Conservation (phyloP, 1,140 invertebrate genomes). For the Hypsibius dujardini region DNA sequence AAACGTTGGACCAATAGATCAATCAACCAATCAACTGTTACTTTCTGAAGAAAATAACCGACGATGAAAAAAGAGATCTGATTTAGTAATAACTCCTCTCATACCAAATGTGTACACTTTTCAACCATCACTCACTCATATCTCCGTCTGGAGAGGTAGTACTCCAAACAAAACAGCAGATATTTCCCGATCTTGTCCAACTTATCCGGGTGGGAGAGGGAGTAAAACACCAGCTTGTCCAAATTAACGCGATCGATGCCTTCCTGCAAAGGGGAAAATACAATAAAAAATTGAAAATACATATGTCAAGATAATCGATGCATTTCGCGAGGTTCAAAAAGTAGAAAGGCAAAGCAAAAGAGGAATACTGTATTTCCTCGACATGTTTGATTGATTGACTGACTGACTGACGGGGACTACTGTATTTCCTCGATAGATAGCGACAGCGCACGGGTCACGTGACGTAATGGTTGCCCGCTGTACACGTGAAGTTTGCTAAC, state of each 20-base stretch:
- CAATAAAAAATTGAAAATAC: slow-evolving; percentile 17
- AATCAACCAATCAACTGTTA: too few relatives aligned
- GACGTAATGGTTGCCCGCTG: too few relatives aligned
- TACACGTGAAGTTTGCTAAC: too few relatives aligned
- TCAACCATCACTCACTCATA: slow-evolving; percentile 40
- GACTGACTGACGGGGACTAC: too few relatives aligned
- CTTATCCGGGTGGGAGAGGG: slow-evolving; percentile 87
- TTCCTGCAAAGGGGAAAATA: slow-evolving; percentile 47
- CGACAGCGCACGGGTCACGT: too few relatives aligned
- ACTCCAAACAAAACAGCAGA: slow-evolving; percentile 38
- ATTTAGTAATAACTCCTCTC: too few relatives aligned
- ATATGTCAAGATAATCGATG: slow-evolving; percentile 19
- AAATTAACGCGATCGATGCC: slow-evolving; percentile 90
- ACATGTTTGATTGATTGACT: too few relatives aligned
- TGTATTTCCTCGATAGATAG: too few relatives aligned
- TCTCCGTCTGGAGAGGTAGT: slow-evolving; percentile 59
- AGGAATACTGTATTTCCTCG: too few relatives aligned
- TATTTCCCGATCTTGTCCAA: slow-evolving; percentile 94
- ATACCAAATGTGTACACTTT: too few relatives aligned
- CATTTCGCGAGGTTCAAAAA: slow-evolving; percentile 20
- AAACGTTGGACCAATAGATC: too few relatives aligned
- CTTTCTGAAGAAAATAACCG: too few relatives aligned
- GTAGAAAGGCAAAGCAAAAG: not conserved
- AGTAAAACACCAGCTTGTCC: slow-evolving; percentile 96
- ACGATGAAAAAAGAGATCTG: slow-evolving; percentile 26